A percentile compares a stretch with the other conserved stretches of the same genome.
Conservation (phyloP, 2,113 vertebrate genomes). For the Trogon melanurus region DNA sequence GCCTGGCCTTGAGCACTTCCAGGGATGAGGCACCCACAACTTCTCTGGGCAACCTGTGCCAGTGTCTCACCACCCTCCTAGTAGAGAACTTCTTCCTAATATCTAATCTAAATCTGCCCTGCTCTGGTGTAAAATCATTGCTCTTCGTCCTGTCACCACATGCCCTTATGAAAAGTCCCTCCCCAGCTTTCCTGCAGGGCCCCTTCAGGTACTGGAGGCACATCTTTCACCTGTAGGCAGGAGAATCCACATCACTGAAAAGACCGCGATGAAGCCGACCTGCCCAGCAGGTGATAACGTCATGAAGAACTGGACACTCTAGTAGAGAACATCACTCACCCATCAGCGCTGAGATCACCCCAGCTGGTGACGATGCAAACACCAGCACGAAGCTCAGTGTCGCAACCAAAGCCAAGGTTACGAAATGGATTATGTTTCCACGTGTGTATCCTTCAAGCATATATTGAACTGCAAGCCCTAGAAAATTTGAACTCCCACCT, state of each 20-base stretch:
- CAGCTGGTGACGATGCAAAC: background rate
- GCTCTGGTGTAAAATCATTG: too few species aligned
- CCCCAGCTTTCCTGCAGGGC: too few species aligned
- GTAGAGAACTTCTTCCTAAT: too few species aligned
- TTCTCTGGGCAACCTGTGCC: too few species aligned
- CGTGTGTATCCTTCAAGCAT: background rate
- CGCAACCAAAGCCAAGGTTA: conserved; percentile 34
- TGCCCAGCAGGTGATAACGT: background rate
- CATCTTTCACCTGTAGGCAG: background rate
- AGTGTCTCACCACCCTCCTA: too few species aligned
- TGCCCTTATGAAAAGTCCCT: too few species aligned
- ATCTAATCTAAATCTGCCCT: too few species aligned
- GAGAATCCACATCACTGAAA: background rate
- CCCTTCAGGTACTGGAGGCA: too few species aligned
- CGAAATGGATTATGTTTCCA: conserved; percentile 1
- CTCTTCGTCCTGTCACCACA: too few species aligned
- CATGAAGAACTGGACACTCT: background rate
- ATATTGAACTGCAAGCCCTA: conserved; percentile 30
- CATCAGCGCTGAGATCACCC: background rate
- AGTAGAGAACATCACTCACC: background rate
- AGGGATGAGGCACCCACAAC: too few species aligned
- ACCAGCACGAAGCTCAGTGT: background rate
- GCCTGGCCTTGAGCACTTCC: too few species aligned
- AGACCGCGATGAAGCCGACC: background rate
- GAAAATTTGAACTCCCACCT: conserved; percentile 56